Base-by-base conservation (phyloP, 2,797 vertebrate species). In the Manis crassicaudata region DNA sequence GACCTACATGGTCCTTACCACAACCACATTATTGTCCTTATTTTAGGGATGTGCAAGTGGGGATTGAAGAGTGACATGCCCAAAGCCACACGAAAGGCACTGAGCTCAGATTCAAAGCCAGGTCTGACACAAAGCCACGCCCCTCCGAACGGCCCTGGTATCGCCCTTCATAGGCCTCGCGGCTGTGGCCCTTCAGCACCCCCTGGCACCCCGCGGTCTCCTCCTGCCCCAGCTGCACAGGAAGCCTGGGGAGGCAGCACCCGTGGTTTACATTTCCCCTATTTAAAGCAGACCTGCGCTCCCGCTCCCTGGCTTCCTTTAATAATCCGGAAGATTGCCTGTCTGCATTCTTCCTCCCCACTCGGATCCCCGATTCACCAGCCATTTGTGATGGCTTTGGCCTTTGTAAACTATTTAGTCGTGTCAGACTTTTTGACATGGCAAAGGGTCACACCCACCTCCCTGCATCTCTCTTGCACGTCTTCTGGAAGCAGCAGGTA, bases 1-100 rank as follows among this genome's bases (percentile, higher is more conserved):
- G 72, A 95, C 77, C 75, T 82, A 52, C 75, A 63, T 76, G 77
- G 63, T 85, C 46, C 40, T 90, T 32, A 65, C 96, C 67, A 9
- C 94, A 96, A 46, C 18, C 60, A 56, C 60, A 56, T 58, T 76
- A 68, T 65, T 90, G 76, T 58, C 67, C 52, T 72, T 95, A 27
- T 32, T 94, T 93, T 79, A 87, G 77, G 96, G 88, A 93, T 73
- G 29, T 90, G 87, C 96, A 97, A 97, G 68, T 50, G 7, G 52
- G 40, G 35, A 62, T 46, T 63, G 29, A 79, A 88, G 35, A 63
- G 46, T 70, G 63, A 76, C 3, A 5, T 21, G 43, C 11, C 58
- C 68, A 56, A 76, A 92, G 56, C 52, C 92, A 80, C 70, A 90
- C 63, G 58, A 72, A 85, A 62, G 37, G 50, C 21, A 81, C 21